These are phyloP conservation scores for Eonycteris spelaea DNA, from an alignment of 2,113 vertebrate species.

Conservation along the genomic window DNA sequence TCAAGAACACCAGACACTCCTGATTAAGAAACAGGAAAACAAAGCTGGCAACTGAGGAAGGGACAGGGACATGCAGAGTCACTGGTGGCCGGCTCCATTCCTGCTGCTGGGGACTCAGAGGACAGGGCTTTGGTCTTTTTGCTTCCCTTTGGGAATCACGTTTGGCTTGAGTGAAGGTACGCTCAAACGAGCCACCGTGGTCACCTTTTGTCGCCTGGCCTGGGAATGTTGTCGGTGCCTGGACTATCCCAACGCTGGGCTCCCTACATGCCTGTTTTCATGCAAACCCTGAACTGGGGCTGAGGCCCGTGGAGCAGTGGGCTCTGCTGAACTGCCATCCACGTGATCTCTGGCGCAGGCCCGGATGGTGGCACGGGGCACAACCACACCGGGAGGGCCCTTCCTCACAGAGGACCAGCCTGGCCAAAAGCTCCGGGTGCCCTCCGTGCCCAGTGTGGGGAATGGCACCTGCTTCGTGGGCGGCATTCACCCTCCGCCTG, in stretches of 20 bases:
- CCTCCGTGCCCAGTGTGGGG: background rate
- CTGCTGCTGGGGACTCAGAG: background rate
- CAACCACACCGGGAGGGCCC: background rate
- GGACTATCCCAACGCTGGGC: background rate
- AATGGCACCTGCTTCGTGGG: background rate
- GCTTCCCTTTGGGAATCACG: background rate
- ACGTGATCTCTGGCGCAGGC: background rate
- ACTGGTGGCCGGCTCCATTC: background rate
- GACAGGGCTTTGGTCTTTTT: background rate
- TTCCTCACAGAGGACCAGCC: background rate
- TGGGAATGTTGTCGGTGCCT: background rate
- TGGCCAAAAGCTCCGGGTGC: rapidly evolving
- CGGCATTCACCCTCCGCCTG: background rate
- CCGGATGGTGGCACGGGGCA: background rate
- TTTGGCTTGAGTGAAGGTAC: background rate
- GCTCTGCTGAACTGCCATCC: background rate
- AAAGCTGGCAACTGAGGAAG: background rate
- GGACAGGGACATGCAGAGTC: background rate
- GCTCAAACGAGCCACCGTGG: background rate
- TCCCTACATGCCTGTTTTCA: background rate
- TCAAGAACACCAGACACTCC: background rate
- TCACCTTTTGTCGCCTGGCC: background rate
- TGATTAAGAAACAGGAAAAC: background rate
- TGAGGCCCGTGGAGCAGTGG: background rate
- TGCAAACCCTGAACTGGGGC: background rate